Evolutionary conservation across 2,797 vertebrate species (phyloP), one percentile per base, ranked within the genome.

Genomic region (Pseudocheirus occidentalis): DNA sequence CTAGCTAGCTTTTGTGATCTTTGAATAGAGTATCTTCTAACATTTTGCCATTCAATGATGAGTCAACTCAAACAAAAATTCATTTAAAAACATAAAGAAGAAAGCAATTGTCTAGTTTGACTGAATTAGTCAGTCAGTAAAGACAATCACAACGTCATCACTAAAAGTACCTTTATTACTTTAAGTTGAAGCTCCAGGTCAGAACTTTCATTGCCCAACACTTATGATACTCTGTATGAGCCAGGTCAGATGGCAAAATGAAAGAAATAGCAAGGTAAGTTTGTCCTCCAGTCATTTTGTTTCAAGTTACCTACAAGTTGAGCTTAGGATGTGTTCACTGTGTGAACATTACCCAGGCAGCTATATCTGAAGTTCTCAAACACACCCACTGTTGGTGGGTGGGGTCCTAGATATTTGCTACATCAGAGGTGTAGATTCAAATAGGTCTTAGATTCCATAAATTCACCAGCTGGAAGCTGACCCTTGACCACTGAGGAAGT

Each of bases 81-180:
- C 55, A 54, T 90, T 55, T 27, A 92, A 50, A 27, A 66, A 3
- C 59, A n/a, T 66, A 66, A 96, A 95, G 29, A 57, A 91, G 96
- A 40, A 91, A 92, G 14, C 0, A 73, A 40, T 24, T 90, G 55
- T 55, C 11, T 27, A 46, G 46, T 9, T 54, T 89, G 91, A 95
- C 95, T 11, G 1, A 81, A 58, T 34, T 57, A n/a, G 55, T 52
- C 29, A 50, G 5, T 18, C 13, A 54, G 55, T 87, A 16, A 95
- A 95, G 46, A 66, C 18, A 12, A 91, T 29, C 46, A 93, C 66
- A 58, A 81, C 46, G 73, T 53, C 27, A 54, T 81, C 9, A 46
- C n/a, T 40, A 66, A 18, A 66, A 66, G 13, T n/a, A 13, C 14
- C 34, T 14, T 34, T n/a, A 73, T n/a, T 73, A 40, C 5, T 9